A percentile compares a stretch with the other conserved stretches of the same genome.
Conservation (phyloP, 1,140 invertebrate genomes). For the Hyposmocoma kahamanoa region DNA sequence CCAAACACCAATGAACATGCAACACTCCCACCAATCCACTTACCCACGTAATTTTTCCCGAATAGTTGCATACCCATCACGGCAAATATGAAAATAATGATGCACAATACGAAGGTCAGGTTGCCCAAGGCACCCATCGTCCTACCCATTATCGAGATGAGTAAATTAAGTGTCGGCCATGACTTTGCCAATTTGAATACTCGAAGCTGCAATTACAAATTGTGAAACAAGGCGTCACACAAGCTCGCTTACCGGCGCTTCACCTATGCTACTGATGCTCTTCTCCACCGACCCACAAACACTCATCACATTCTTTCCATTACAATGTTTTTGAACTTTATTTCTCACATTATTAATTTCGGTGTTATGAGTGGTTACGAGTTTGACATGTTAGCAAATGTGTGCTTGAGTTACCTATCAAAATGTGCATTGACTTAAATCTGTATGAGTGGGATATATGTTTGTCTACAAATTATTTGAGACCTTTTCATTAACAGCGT, state of each 20-base stretch:
- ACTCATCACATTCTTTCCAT: conserved; percentile 31
- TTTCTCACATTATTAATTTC: neutral
- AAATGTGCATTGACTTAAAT: conserved; percentile 59
- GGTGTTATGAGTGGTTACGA: conserved; percentile 38
- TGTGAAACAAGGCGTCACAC: conserved; percentile 72
- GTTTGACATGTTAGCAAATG: conserved; percentile 53
- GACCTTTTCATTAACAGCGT: conserved; percentile 28
- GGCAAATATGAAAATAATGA: conserved; percentile 98
- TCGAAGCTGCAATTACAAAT: conserved; percentile 85
- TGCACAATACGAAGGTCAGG: conserved; percentile 95
- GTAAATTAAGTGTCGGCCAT: conserved; percentile 97
- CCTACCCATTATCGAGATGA: conserved; percentile 97
- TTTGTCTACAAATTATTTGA: conserved; percentile 42
- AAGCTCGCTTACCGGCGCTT: conserved; percentile 70
- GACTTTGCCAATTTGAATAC: conserved; percentile 99
- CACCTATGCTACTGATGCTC: conserved; percentile 68
- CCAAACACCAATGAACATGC: conserved; percentile 71
- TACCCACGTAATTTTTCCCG: conserved; percentile 92
- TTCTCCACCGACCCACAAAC: conserved; percentile 40
- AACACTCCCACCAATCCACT: conserved; percentile 72
- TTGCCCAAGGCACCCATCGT: conserved; percentile 97
- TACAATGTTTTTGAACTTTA: too few species aligned
- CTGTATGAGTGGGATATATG: conserved; percentile 70
- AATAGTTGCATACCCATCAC: conserved; percentile 99
- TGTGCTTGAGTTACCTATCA: conserved; percentile 65